phyloP scores from a whole-genome alignment of 2,797 vertebrate genomes.

The Eulemur albifrons region DNA sequence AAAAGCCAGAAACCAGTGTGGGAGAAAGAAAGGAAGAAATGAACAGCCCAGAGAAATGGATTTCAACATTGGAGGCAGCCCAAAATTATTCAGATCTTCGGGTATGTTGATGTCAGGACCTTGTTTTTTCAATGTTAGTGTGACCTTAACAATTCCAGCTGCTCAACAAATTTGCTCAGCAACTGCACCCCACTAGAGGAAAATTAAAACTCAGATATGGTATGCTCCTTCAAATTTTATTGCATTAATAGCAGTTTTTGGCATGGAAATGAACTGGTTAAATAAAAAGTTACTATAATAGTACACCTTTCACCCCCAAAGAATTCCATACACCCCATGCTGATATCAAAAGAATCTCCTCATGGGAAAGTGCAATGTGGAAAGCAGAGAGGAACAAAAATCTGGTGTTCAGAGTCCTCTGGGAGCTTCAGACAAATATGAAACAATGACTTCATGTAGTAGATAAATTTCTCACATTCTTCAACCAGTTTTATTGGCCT shows the following conservation, averaged over 20 bases:
- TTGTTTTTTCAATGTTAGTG: constrained; percentile 64
- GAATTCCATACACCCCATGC: constrained; percentile 75
- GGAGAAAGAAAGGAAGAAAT: constrained; percentile 31
- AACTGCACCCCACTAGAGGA: constrained; percentile 9
- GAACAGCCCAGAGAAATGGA: not conserved
- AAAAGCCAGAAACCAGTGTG: constrained; percentile 44
- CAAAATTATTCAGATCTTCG: constrained; percentile 64
- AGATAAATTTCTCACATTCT: constrained; percentile 78
- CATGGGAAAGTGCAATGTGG: constrained; percentile 75
- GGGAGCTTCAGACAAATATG: constrained; percentile 75
- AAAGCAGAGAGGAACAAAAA: constrained; percentile 64
- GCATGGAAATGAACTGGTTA: constrained; percentile 70
- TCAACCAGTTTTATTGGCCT: constrained; percentile 66
- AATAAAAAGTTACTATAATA: constrained; percentile 64
- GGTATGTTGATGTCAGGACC: constrained; percentile 70
- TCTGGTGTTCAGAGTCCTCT: constrained; percentile 65
- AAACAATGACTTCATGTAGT: constrained; percentile 78
- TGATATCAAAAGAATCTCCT: constrained; percentile 77
- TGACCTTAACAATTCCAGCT: constrained; percentile 67
- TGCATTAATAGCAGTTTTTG: not conserved
- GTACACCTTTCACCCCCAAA: constrained; percentile 76
- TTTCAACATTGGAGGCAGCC: constrained; percentile 66
- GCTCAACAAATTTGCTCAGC: constrained; percentile 62
- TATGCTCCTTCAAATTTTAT: not conserved
- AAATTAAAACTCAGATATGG: not conserved